Evolutionary conservation across 1,140 invertebrate genomes (phyloP).

Genomic region (Cherax destructor): DNA sequence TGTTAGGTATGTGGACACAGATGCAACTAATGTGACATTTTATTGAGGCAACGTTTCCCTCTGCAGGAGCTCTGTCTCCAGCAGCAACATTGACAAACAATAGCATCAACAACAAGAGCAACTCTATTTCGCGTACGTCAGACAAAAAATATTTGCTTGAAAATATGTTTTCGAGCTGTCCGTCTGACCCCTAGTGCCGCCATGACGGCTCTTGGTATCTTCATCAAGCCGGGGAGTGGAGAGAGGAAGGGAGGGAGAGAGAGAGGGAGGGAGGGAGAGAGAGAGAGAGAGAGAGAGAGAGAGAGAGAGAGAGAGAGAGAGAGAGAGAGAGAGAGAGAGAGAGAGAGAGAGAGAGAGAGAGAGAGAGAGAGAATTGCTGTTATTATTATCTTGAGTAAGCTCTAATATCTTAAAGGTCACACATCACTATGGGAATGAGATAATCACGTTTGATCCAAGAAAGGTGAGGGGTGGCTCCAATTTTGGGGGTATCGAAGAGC

Average conservation of each 20-base stretch:
- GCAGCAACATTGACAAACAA: background rate
- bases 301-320: background rate
- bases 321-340: conserved; percentile 4
- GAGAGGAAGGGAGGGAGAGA: background rate
- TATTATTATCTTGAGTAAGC: too few relatives aligned
- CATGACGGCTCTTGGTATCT: background rate
- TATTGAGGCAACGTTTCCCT: too few relatives aligned
- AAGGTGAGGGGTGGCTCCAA: too few relatives aligned
- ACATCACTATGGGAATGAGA: too few relatives aligned
- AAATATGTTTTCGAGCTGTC: background rate
- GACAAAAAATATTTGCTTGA: background rate
- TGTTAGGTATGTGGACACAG: too few relatives aligned
- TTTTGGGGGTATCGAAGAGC: too few relatives aligned
- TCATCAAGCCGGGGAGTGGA: background rate
- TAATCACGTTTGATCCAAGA: too few relatives aligned
- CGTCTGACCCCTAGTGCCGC: background rate
- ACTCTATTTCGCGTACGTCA: background rate
- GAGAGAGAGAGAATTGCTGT: background rate
- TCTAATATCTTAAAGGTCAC: too few relatives aligned
- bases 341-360: background rate
- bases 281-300: background rate
- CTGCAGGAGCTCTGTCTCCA: too few relatives aligned
- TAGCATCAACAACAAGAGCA: background rate
- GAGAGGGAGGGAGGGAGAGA: background rate
- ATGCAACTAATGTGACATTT: too few relatives aligned